Conservation (phyloP, 2,113 vertebrate species). For the Ophiodon elongatus region DNA sequence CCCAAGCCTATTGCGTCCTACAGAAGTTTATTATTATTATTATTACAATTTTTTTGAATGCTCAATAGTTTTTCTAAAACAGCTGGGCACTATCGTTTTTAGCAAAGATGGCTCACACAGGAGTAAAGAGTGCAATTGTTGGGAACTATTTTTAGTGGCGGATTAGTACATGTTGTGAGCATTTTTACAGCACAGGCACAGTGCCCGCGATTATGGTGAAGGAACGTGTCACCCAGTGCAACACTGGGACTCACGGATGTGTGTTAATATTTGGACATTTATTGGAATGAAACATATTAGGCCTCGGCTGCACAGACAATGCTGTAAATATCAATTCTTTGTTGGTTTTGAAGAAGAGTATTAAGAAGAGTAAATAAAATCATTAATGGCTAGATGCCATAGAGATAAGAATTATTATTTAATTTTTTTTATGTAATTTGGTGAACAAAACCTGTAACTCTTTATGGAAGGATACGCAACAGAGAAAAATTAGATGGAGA, state of each 20-base stretch:
- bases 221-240: neutral
- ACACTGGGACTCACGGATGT: neutral
- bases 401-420: neutral
- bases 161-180: neutral
- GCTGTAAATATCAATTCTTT: neutral
- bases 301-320: neutral
- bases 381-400: neutral
- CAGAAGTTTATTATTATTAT: neutral
- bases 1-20: neutral
- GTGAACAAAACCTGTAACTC: conserved; percentile 9
- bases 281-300: neutral
- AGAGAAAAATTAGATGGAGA: neutral
- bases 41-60: neutral
- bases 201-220: neutral
- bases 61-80: neutral
- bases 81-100: neutral
- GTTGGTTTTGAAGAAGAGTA: neutral
- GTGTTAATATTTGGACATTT: neutral
- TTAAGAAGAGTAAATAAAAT: neutral
- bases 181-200: neutral
- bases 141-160: neutral
- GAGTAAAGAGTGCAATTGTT: neutral
- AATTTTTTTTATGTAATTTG: neutral
- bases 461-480: neutral
- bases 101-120: neutral